Evolutionary conservation across 2,888 invertebrate genomes (phyloP).

Genomic region (Drosophila prostipennis): DNA sequence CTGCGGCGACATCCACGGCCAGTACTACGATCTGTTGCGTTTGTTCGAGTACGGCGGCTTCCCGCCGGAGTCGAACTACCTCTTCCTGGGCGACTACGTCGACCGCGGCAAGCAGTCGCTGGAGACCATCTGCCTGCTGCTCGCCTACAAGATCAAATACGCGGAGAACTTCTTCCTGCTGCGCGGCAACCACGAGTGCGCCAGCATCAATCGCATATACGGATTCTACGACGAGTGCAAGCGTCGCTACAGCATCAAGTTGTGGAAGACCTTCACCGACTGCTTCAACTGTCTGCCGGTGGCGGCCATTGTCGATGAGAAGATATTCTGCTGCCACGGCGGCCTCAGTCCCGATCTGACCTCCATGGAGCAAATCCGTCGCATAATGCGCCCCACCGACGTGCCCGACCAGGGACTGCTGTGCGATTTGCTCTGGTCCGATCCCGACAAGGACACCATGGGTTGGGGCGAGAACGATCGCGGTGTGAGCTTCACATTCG

Average conservation of each 20-base stretch:
- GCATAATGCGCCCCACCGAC: constrained; percentile 99
- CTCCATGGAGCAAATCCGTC: constrained; percentile 98
- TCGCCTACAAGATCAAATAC: constrained; percentile 99
- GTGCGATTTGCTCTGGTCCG: constrained; percentile 99
- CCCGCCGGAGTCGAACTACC: constrained; percentile 99
- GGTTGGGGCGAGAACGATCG: constrained; percentile 99
- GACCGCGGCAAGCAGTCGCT: constrained; percentile 99
- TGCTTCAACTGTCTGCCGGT: constrained; percentile 99
- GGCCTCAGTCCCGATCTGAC: constrained; percentile 96
- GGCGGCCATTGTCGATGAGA: constrained; percentile 94
- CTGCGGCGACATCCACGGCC: constrained; percentile 99
- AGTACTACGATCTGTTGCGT: constrained; percentile 98
- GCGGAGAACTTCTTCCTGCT: constrained; percentile 99
- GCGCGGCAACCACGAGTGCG: constrained; percentile 99
- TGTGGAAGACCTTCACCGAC: constrained; percentile 99
- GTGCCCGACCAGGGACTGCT: constrained; percentile 98
- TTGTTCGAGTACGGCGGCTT: constrained; percentile 99
- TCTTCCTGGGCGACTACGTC: constrained; percentile 99
- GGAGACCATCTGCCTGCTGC: constrained; percentile 98
- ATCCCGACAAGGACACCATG: constrained; percentile 98
- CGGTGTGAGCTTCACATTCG: constrained; percentile 99
- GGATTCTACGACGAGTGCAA: constrained; percentile 99
- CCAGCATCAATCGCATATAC: constrained; percentile 99
- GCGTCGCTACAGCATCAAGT: constrained; percentile 97
- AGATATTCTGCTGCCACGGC: constrained; percentile 92